A percentile compares a stretch with the other conserved stretches of the same genome.
Evolutionary conservation across 2,797 vertebrate species (phyloP).

Genomic region (Tapirus indicus): DNA sequence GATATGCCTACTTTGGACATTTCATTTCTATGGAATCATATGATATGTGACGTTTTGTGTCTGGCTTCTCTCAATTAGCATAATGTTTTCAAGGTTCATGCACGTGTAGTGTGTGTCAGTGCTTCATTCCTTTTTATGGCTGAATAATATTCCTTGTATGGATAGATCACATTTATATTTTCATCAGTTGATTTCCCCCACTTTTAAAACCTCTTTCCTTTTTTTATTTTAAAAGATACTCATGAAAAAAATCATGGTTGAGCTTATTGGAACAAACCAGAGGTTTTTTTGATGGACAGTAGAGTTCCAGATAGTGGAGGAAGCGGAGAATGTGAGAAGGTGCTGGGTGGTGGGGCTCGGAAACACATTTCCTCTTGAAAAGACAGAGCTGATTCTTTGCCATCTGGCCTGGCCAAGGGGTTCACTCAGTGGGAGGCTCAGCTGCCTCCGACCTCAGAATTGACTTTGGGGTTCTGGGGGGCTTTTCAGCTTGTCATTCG

Average conservation of each 20-base stretch:
- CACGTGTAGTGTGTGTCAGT: accelerated
- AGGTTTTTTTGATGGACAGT: neutral
- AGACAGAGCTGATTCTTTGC: neutral
- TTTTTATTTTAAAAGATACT: neutral
- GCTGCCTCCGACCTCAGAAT: neutral
- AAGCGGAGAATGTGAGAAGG: neutral
- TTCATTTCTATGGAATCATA: accelerated
- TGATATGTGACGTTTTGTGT: neutral
- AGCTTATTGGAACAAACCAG: neutral
- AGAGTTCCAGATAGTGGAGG: neutral
- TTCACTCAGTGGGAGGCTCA: accelerated
- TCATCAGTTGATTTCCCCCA: neutral
- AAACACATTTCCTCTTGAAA: accelerated
- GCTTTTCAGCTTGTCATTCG: neutral
- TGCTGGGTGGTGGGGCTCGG: accelerated
- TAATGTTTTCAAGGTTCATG: neutral
- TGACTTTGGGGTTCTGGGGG: neutral
- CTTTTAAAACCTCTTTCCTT: neutral
- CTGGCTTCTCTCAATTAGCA: neutral
- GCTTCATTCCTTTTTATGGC: neutral
- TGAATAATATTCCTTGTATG: neutral
- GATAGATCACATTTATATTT: neutral
- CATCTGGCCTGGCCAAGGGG: neutral
- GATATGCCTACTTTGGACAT: neutral
- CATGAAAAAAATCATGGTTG: neutral